Percentiles rank a stretch among this genome's conserved stretches.
phyloP scores from a whole-genome alignment of 2,888 invertebrate species.

The Drosophila longiperda region DNA sequence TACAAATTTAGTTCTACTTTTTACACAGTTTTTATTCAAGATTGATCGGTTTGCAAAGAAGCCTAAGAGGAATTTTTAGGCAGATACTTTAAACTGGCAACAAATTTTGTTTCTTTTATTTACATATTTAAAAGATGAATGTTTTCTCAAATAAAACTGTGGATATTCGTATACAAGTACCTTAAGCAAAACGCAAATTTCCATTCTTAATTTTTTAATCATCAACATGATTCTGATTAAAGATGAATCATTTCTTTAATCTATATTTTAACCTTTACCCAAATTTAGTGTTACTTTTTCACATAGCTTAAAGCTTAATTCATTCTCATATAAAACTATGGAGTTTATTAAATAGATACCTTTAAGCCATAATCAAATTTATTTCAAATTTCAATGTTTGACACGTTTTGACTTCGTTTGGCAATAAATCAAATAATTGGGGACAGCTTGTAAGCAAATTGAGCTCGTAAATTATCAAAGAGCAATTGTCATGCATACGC shows the following conservation, averaged over 20 bases:
- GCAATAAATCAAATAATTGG: constrained; percentile 73
- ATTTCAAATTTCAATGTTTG: neutral
- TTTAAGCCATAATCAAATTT: neutral
- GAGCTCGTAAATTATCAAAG: constrained; percentile 74
- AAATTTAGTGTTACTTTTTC: no score
- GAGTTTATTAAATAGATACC: neutral
- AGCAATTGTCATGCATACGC: constrained; percentile 58
- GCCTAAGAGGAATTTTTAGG: neutral
- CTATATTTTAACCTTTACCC: no score
- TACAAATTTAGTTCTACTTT: neutral
- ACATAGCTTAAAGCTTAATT: neutral
- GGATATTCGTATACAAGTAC: no score
- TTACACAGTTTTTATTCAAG: neutral
- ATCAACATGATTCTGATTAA: neutral
- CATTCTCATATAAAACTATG: neutral
- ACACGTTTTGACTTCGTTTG: constrained; percentile 27
- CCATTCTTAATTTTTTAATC: no score
- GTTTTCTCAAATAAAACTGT: no score
- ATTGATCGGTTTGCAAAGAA: neutral
- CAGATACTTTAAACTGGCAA: neutral
- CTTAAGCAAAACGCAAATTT: neutral
- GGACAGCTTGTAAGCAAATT: constrained; percentile 61
- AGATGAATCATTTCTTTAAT: neutral
- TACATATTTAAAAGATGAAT: no score
- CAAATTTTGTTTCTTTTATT: neutral